phyloP scores from a whole-genome alignment of 1,140 invertebrate genomes.

The Drosophila bocki region DNA sequence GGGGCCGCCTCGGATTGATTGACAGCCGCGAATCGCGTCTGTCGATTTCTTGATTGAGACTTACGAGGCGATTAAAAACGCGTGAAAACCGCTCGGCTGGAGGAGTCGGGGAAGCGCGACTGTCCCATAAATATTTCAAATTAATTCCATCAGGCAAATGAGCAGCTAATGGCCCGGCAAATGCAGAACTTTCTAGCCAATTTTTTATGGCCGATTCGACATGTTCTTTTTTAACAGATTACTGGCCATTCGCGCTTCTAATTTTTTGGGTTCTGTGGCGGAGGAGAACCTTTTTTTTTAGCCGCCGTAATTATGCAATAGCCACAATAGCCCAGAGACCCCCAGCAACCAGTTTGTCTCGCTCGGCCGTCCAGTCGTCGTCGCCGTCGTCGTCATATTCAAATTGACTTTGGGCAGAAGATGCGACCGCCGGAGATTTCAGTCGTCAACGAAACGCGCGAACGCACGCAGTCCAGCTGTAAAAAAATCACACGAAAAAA shows the following conservation, averaged over 20 bases:
- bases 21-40: constrained; percentile 54
- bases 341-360: constrained; percentile 67
- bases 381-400: constrained; percentile 70
- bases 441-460: constrained; percentile 71
- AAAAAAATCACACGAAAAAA: constrained; percentile 24
- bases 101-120: background rate
- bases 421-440: constrained; percentile 60
- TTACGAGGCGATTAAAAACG: constrained; percentile 55
- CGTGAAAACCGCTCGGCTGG: constrained; percentile 37
- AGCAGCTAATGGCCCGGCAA: constrained; percentile 35
- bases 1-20: constrained; percentile 38
- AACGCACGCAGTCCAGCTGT: constrained; percentile 57
- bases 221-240: background rate
- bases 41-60: constrained; percentile 41
- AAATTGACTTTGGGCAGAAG: constrained; percentile 74
- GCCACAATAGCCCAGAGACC: constrained; percentile 33
- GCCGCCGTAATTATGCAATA: constrained; percentile 74
- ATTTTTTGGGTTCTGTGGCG: constrained; percentile 26
- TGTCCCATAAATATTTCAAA: constrained; percentile 38
- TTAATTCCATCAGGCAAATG: constrained; percentile 47
- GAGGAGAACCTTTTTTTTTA: constrained; percentile 54
- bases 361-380: constrained; percentile 34
- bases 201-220: constrained; percentile 27
- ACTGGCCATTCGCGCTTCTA: constrained; percentile 28
- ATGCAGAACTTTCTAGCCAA: constrained; percentile 46